Percentiles rank a stretch among this genome's conserved stretches.
Conservation (phyloP, 2,113 vertebrate species). For the Chloropsis cyanopogon region DNA sequence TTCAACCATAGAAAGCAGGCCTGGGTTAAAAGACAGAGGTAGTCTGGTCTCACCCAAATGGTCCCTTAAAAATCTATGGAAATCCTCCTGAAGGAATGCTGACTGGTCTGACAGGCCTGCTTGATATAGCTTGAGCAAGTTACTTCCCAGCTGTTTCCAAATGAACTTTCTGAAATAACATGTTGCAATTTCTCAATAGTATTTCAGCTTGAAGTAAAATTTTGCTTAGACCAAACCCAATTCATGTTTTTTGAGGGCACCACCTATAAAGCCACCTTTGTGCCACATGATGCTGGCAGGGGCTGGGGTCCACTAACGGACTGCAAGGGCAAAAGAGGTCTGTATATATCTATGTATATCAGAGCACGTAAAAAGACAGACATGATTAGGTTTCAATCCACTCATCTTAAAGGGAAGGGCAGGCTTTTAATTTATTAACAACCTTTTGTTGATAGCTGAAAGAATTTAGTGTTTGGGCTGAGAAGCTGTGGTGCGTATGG, state of each 20-base stretch:
- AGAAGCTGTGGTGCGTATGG: fast-evolving
- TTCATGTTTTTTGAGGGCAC: background rate
- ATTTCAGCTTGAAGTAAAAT: background rate
- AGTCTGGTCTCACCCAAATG: background rate
- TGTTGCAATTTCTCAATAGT: background rate
- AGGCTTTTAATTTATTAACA: background rate
- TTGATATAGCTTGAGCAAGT: background rate
- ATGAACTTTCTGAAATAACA: background rate
- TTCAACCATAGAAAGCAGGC: background rate
- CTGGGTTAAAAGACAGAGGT: background rate
- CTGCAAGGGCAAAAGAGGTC: background rate
- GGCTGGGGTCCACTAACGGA: background rate
- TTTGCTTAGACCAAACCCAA: background rate
- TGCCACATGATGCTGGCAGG: background rate
- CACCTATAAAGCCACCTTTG: background rate
- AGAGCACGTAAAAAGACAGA: background rate
- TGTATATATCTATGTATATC: background rate
- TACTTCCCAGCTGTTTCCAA: background rate
- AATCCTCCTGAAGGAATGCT: background rate
- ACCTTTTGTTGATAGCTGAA: background rate
- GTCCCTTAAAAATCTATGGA: background rate
- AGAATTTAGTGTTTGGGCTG: background rate
- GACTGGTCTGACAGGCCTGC: background rate
- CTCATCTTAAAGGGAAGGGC: background rate
- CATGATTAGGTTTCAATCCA: background rate